Evolutionary conservation across 2,113 vertebrate species (phyloP).

Genomic region (Zootoca vivipara): DNA sequence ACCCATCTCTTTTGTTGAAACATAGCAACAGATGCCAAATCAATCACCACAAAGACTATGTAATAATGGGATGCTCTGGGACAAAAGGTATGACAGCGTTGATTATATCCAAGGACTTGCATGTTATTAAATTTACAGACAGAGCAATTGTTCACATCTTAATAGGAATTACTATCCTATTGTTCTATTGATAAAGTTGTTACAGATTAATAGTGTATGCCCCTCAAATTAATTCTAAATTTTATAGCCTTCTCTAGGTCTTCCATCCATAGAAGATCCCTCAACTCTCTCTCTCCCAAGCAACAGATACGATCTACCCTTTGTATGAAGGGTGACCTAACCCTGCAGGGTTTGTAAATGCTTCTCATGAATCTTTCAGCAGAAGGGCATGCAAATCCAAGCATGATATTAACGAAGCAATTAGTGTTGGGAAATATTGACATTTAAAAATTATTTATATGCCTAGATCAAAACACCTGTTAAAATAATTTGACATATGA

Average conservation of each 20-base stretch:
- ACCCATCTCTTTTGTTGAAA: too few relatives aligned
- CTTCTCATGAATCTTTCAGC: slow-evolving; percentile 35
- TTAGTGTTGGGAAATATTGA: slow-evolving; percentile 31
- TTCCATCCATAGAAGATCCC: neutral
- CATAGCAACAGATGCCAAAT: too few relatives aligned
- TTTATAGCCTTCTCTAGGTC: neutral
- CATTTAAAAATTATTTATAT: slow-evolving; percentile 4
- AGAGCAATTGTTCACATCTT: too few relatives aligned
- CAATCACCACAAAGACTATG: too few relatives aligned
- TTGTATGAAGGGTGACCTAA: slow-evolving; percentile 34
- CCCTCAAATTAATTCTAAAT: neutral
- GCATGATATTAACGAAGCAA: slow-evolving; percentile 19
- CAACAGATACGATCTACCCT: neutral
- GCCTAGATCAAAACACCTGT: neutral
- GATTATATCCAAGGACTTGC: too few relatives aligned
- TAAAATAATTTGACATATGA: slow-evolving; percentile 16
- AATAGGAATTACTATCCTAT: too few relatives aligned
- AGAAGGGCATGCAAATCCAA: slow-evolving; percentile 24
- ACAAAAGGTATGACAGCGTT: too few relatives aligned
- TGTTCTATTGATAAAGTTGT: neutral
- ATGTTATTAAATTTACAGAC: too few relatives aligned
- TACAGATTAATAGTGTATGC: neutral
- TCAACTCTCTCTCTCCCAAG: neutral
- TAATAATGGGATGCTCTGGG: too few relatives aligned
- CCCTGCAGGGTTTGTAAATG: slow-evolving; percentile 23